A percentile compares a stretch with the other conserved stretches of the same genome.
phyloP scores from a whole-genome alignment of 35 echinoderm and acorn worm genomes.

The Diadema setosum region DNA sequence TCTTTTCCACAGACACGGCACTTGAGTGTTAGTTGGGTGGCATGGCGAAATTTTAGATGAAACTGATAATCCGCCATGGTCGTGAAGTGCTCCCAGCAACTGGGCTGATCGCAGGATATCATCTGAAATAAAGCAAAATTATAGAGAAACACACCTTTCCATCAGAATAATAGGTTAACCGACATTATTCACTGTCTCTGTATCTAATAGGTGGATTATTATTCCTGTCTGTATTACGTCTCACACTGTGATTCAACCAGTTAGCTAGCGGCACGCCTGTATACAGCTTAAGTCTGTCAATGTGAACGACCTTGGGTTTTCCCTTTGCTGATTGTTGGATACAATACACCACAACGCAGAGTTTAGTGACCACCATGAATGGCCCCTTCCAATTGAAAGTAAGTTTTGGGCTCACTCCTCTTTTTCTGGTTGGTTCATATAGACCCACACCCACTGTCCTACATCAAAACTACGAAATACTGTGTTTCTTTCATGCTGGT shows the following conservation, averaged over 20 bases:
- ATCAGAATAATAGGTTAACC: no score
- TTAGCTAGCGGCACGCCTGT: background rate
- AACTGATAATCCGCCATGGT: no score
- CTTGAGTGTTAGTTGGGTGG: no score
- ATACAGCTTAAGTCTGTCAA: slow-evolving; percentile 44
- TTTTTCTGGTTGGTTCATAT: slow-evolving; percentile 33
- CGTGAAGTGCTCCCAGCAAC: no score
- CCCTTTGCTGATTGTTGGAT: slow-evolving; percentile 9
- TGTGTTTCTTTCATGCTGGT: background rate
- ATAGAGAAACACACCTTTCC: no score
- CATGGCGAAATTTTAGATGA: no score
- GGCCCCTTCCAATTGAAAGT: slow-evolving; percentile 55
- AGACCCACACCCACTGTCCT: slow-evolving; percentile 59
- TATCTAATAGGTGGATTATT: background rate
- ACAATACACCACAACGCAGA: slow-evolving; percentile 50
- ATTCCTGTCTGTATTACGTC: background rate
- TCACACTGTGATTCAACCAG: background rate
- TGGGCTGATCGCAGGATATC: no score
- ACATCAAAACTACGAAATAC: background rate
- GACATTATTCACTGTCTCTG: no score
- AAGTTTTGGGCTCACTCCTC: slow-evolving; percentile 43
- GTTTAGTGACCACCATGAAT: slow-evolving; percentile 19
- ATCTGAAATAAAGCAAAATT: no score
- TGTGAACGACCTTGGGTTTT: slow-evolving; percentile 35
- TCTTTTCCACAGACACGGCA: no score